Evolutionary conservation across 2,797 vertebrate species (phyloP).

Genomic region (Prionace glauca): DNA sequence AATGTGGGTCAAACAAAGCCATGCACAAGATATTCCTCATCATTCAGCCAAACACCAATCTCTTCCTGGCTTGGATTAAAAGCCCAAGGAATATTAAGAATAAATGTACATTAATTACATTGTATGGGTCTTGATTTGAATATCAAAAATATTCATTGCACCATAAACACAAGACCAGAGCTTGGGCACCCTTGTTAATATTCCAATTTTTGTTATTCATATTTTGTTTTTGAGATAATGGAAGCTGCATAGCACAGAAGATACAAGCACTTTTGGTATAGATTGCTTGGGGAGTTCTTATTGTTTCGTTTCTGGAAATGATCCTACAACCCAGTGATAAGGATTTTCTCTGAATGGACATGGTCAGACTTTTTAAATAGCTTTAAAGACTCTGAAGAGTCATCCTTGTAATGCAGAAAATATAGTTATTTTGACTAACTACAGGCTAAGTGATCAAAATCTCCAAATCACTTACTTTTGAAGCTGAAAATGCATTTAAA

Average conservation of each 20-base stretch:
- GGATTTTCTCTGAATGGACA: neutral
- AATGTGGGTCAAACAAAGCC: too few relatives aligned
- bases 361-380: neutral
- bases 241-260: neutral
- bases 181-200: neutral
- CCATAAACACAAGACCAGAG: neutral
- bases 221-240: too few relatives aligned
- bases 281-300: neutral
- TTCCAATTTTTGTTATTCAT: neutral
- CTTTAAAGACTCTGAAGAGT: neutral
- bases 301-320: neutral
- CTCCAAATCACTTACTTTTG: neutral
- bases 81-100: neutral
- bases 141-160: neutral
- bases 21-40: neutral
- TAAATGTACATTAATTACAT: neutral
- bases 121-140: neutral
- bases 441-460: neutral
- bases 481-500: neutral
- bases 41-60: neutral
- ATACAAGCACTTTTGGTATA: neutral
- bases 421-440: neutral
- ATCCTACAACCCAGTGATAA: neutral
- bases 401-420: neutral
- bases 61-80: neutral